Conservation (phyloP, 2,797 vertebrate genomes). For the Tokudaia tokunoshimensis region DNA sequence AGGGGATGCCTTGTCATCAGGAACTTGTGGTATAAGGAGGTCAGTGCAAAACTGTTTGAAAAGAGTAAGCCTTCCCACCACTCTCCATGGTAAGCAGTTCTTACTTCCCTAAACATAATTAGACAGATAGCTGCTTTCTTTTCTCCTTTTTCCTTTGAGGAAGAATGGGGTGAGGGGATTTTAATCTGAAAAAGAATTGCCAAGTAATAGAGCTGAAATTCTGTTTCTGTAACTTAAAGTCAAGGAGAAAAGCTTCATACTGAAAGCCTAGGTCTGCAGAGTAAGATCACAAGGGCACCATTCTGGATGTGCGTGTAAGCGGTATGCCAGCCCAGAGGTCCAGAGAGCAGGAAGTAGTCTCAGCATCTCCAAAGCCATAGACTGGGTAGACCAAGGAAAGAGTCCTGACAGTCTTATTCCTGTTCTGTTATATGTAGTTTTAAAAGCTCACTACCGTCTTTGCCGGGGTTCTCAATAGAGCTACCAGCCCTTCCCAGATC, state of each 20-base stretch:
- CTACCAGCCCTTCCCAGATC: no score
- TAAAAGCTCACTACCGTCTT: no score
- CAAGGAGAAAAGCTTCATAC: background rate
- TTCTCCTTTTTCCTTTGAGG: background rate
- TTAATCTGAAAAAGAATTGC: slow-evolving; percentile 6
- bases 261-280: background rate
- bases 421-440: background rate
- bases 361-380: background rate
- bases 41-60: background rate
- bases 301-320: no score
- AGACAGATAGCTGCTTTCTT: background rate
- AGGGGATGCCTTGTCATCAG: background rate
- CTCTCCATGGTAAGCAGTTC: background rate
- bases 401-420: background rate
- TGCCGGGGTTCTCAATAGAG: no score
- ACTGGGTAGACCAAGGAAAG: background rate
- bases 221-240: slow-evolving; percentile 30
- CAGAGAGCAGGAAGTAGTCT: background rate
- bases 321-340: background rate
- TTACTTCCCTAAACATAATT: background rate
- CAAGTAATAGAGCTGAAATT: background rate
- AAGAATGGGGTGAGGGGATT: background rate
- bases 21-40: background rate
- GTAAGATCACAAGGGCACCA: background rate
- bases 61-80: background rate